A percentile compares a stretch with the other conserved stretches of the same genome.
Evolutionary conservation across 2,113 vertebrate genomes (phyloP).

Genomic region (Anarrhichthys ocellatus): DNA sequence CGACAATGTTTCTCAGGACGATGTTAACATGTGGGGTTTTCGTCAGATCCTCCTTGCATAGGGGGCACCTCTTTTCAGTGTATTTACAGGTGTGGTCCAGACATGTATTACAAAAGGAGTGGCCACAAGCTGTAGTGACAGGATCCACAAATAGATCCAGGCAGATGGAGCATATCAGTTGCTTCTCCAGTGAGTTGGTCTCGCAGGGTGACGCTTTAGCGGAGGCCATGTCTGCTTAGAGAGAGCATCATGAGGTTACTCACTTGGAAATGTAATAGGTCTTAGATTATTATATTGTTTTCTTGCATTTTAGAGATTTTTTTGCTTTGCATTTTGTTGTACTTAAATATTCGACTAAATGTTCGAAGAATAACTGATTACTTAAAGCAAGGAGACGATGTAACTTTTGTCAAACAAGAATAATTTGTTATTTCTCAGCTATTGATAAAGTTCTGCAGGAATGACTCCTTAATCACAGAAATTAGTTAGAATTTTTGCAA

Average conservation of each 20-base stretch:
- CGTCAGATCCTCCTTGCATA: slow-evolving; percentile 40
- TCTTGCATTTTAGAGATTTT: not conserved
- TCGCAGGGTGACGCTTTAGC: not conserved
- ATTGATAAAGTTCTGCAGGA: too few relatives aligned
- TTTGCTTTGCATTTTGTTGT: not conserved
- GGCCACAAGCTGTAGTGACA: slow-evolving; percentile 71
- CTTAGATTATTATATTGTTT: not conserved
- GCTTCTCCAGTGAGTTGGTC: not conserved
- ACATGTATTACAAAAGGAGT: slow-evolving; percentile 72
- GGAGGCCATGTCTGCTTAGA: slow-evolving; percentile 48
- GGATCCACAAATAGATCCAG: slow-evolving; percentile 52
- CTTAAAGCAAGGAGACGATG: too few relatives aligned
- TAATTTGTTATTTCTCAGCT: too few relatives aligned
- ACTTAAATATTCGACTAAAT: too few relatives aligned
- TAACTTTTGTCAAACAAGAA: too few relatives aligned
- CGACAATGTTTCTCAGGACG: slow-evolving; percentile 39
- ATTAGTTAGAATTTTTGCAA: too few relatives aligned
- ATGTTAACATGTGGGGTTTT: slow-evolving; percentile 42
- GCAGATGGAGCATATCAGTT: slow-evolving; percentile 73
- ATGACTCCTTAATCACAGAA: too few relatives aligned
- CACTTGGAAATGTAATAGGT: not conserved
- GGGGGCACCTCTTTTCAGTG: slow-evolving; percentile 22
- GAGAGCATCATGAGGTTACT: slow-evolving; percentile 2
- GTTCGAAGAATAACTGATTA: too few relatives aligned
- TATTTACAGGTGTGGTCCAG: rapidly evolving